Conservation (phyloP, 2,888 invertebrate genomes). For the Bhutanitis thaidina region DNA sequence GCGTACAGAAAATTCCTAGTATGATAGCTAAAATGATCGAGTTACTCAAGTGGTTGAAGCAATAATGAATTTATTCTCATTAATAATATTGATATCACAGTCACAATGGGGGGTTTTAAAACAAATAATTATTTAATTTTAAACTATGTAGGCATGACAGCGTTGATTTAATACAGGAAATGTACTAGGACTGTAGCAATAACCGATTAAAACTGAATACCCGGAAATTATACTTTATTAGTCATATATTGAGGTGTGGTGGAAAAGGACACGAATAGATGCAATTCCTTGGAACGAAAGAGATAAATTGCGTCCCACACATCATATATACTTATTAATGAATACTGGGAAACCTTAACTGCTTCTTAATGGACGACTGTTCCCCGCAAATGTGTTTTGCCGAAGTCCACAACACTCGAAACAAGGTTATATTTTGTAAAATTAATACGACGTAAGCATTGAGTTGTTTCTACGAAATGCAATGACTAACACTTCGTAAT, state of each 20-base stretch:
- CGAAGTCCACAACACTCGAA: no score
- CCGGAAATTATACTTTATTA: conserved; percentile 3
- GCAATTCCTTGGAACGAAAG: background rate
- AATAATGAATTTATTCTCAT: no score
- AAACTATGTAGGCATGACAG: no score
- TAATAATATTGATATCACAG: no score
- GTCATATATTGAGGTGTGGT: background rate
- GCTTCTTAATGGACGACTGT: background rate
- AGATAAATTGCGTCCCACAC: background rate
- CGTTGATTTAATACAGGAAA: conserved; percentile 12
- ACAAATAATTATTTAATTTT: background rate
- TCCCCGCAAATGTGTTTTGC: background rate
- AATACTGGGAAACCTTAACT: conserved; percentile 1
- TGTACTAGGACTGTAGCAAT: background rate
- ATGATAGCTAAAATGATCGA: no score
- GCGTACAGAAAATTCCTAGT: no score
- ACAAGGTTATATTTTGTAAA: no score
- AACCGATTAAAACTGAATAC: conserved; percentile 3
- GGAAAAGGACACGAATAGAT: background rate
- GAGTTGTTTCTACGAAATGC: no score
- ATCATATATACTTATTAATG: background rate
- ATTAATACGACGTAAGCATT: no score
- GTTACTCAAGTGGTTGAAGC: no score
- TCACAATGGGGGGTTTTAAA: no score
- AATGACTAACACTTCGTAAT: no score